Evolutionary conservation across 2,113 vertebrate species (phyloP), one percentile per base, ranked within the genome.

Genomic region (Ploceus nigricollis): DNA sequence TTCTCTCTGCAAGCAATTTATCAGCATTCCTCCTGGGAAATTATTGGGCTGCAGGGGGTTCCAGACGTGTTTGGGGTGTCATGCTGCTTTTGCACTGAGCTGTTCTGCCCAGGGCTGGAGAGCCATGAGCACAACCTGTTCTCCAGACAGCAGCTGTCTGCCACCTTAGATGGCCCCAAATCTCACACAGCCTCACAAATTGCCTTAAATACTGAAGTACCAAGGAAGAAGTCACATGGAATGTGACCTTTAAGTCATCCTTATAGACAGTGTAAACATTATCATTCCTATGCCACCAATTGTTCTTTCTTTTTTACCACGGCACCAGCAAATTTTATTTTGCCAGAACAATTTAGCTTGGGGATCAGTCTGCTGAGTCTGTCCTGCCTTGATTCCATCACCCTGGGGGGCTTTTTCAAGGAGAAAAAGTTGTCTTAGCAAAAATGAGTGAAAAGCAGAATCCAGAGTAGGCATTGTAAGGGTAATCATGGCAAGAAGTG

Each of bases 11-110:
- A 83, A 88, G 68, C 54, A 56, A 48, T 96, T 90, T 92, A 66
- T 75, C 68, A 88, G 40, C 76, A 24, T 90, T 73, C 58, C 91
- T 86, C 50, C 68, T 44, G n/a, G 54, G 47, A 94, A 90, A 81
- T 51, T 88, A 77, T 33, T 83, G n/a, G 71, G 7, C 54, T 93
- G 15, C 8, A 66, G 92, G 47, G 79, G 25, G 40, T 89, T 92
- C 78, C 92, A 94, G 80, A 60, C 94, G 82, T 87, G 71, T 58
- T 31, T 82, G 47, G 85, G 58, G 37, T 13, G 42, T 92, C 95
- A 14, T 95, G 84, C 95, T 96, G 94, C n/a, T 94, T 76, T 93
- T 87, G 37, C 63, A 33, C 72, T 70, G 66, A 93, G 57, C 35
- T 27, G 13, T 40, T 94, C 84, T 83, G 92, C 79, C 85, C 65